A percentile compares a stretch with the other conserved stretches of the same genome.
phyloP scores from a whole-genome alignment of 2,797 vertebrate genomes.

The Tympanoctomys barrerae region DNA sequence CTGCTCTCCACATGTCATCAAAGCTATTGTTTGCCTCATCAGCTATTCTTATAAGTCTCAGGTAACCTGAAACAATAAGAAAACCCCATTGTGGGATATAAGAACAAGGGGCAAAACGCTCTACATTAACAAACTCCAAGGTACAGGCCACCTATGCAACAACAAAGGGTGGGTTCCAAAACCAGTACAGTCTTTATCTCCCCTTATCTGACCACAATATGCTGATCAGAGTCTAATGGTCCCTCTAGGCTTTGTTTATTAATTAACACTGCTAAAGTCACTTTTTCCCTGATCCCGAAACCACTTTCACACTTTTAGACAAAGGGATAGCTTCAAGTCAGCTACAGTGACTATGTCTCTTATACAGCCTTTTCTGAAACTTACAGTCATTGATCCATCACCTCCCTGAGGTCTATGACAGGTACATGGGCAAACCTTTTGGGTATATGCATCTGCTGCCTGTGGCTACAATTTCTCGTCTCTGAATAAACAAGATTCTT shows the following conservation, averaged over 20 bases:
- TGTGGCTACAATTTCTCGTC: background rate
- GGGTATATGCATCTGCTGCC: background rate
- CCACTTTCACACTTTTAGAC: background rate
- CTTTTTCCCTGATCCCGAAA: background rate
- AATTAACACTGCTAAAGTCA: background rate
- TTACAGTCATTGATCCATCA: background rate
- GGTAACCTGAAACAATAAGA: background rate
- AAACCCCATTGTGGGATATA: background rate
- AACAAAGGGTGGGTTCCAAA: fast-evolving
- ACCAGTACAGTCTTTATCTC: background rate
- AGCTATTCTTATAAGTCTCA: background rate
- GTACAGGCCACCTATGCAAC: background rate
- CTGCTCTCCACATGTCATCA: background rate
- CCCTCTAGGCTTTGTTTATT: background rate
- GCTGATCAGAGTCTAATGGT: background rate
- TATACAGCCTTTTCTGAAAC: background rate
- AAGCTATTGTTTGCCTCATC: background rate
- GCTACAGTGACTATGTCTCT: background rate
- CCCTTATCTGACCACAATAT: background rate
- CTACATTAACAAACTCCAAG: too few relatives aligned
- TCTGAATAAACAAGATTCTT: background rate
- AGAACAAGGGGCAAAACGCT: background rate
- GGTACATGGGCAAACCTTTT: background rate
- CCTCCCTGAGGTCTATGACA: background rate
- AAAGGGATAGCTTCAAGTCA: background rate